Percentiles rank a stretch among this genome's conserved stretches.
Conservation (phyloP, 2,113 vertebrate species). For the Cavia aperea region DNA sequence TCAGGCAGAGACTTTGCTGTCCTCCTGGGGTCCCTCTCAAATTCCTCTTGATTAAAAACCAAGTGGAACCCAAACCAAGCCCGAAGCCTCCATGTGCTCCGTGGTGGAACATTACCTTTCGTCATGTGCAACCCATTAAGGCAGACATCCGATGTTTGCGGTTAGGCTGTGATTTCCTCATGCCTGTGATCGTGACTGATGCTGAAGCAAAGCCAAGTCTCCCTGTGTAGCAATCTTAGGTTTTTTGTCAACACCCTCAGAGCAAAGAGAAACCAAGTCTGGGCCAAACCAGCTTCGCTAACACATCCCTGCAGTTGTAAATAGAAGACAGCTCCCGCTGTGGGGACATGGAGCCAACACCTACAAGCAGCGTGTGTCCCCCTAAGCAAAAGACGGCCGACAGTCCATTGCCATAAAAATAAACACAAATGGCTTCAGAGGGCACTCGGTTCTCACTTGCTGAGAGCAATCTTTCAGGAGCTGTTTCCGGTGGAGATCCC, state of each 20-base stretch:
- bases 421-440: neutral
- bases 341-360: neutral
- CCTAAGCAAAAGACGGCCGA: neutral
- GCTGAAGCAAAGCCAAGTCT: conserved; percentile 46
- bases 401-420: neutral
- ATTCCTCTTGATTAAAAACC: conserved; percentile 42
- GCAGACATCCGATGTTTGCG: conserved; percentile 58
- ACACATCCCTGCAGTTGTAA: conserved; percentile 30
- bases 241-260: conserved; percentile 52
- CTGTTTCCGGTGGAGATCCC: conserved; percentile 8
- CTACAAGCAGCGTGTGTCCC: neutral
- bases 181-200: conserved; percentile 51
- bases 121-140: conserved; percentile 62
- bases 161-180: conserved; percentile 56
- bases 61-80: conserved; percentile 43
- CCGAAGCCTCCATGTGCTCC: neutral
- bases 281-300: conserved; percentile 28
- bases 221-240: conserved; percentile 57
- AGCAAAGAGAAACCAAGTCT: conserved; percentile 39
- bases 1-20: conserved; percentile 35
- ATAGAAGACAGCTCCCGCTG: neutral
- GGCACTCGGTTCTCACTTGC: conserved; percentile 11
- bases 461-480: neutral
- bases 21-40: conserved; percentile 4
- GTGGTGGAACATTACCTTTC: conserved; percentile 46